Base-by-base conservation (phyloP, 2,888 invertebrate species). In the Oscheius myriophilus region DNA sequence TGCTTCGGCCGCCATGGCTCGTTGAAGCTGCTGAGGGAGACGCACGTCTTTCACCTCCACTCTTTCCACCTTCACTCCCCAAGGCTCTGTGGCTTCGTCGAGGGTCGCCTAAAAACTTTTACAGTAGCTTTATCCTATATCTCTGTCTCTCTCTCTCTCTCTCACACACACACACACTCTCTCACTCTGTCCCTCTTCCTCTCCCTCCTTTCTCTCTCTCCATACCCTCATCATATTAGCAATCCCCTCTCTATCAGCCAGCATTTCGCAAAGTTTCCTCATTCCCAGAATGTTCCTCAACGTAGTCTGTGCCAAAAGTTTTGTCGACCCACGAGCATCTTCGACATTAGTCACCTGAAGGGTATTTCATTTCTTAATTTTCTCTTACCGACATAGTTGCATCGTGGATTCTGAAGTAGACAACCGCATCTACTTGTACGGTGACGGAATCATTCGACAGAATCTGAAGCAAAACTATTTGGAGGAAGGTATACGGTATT, bases 1-100 rank as follows among this genome's bases (percentile, higher is more conserved):
- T 0, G 95, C 95, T 88, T 95, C 95, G 0, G 95, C 95, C 0
- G 95, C 95, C 95, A 95, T 95, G 0, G 95, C 95, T 64, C 95
- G 90, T 87, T 95, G 95, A 65, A 95, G 89, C 87, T 94, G 94
- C 33, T 95, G 92, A 0, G 95, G 95, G 70, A 95, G 89, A 70
- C 95, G 91, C 2, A 95, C 94, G 87, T 95, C 95, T 69, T 84
- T 86, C 61, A 85, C 85, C 69, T 83, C 84, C 14, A 84, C 86
- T 58, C 86, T 70, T 65, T 86, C 86, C 21, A 89, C 89, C 78
- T 88, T 88, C 42, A 89, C 88, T 58, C 89, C 89, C 89, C 89
- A 89, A 7, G 87, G 87, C 72, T 88, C 88, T 12, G 89, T 88
- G 45, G 88, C 88, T 66, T 88, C 88, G 72, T 88, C 88, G 54